Percentiles rank a stretch among this genome's conserved stretches.
Conservation (phyloP, 2,113 vertebrate genomes). For the Calidris pugnax region DNA sequence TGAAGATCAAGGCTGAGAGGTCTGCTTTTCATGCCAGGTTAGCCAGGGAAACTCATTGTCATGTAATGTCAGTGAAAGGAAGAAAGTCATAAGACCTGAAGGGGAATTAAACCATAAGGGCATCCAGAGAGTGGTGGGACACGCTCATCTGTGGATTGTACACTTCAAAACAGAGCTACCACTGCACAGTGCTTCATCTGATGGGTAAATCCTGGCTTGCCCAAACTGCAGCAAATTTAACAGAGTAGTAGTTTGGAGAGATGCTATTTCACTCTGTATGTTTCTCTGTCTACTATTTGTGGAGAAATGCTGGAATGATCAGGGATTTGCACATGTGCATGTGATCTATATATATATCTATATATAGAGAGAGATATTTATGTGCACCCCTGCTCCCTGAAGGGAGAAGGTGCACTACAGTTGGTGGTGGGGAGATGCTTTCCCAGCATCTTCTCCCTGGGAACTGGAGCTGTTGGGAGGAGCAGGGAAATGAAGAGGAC, state of each 20-base stretch:
- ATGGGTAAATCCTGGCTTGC: not conserved
- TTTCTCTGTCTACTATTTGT: not conserved
- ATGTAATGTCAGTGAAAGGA: not conserved
- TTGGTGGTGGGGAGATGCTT: not conserved
- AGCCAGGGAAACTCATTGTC: not conserved
- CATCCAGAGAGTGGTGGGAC: not conserved
- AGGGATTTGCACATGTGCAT: not conserved
- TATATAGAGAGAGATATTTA: accelerated
- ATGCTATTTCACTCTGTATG: not conserved
- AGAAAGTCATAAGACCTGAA: not conserved
- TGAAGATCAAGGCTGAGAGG: not conserved
- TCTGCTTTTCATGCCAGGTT: not conserved
- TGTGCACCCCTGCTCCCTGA: not conserved
- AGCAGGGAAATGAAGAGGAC: not conserved
- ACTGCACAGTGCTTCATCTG: not conserved
- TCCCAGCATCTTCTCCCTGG: not conserved
- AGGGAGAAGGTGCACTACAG: not conserved
- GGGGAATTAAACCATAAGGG: not conserved
- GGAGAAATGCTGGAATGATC: not conserved
- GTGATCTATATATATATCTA: too few species aligned
- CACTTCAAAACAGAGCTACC: not conserved
- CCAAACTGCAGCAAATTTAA: not conserved
- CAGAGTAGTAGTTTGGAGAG: not conserved
- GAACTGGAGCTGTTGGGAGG: not conserved
- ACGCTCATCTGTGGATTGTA: accelerated